Evolutionary conservation across 2,797 vertebrate genomes (phyloP).

Genomic region (Siniperca scherzeri): DNA sequence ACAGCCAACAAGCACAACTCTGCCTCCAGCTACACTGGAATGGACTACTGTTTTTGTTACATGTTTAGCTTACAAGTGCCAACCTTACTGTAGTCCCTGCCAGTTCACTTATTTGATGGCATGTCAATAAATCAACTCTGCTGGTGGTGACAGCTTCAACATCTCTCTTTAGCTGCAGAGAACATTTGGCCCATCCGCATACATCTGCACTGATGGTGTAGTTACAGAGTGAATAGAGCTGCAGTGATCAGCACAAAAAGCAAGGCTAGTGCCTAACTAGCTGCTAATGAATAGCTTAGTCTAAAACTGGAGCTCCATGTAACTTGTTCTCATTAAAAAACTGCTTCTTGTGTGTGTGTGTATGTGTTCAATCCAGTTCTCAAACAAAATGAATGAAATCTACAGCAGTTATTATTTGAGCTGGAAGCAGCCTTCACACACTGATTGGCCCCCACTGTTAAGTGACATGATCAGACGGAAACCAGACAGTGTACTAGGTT

Average conservation of each 20-base stretch:
- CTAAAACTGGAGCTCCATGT: slow-evolving; percentile 3
- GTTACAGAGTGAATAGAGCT: background rate
- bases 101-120: slow-evolving; percentile 2
- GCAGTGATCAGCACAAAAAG: slow-evolving; percentile 14
- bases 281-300: slow-evolving; percentile 7
- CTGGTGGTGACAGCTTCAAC: slow-evolving; percentile 29
- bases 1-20: slow-evolving; percentile 30
- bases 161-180: slow-evolving; percentile 16
- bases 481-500: background rate
- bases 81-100: background rate
- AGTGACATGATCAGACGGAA: slow-evolving; percentile 8
- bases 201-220: background rate
- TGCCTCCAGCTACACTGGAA: slow-evolving; percentile 33
- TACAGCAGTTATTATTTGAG: background rate
- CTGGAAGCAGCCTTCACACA: slow-evolving; percentile 10
- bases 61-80: slow-evolving; percentile 9
- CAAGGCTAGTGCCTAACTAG: background rate
- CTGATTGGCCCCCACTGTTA: background rate
- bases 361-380: background rate
- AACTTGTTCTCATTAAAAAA: background rate
- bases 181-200: slow-evolving; percentile 11
- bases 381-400: background rate
- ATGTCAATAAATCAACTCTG: slow-evolving; percentile 38
- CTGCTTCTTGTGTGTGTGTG: background rate
- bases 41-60: slow-evolving; percentile 29